Base-by-base conservation (phyloP, 2,888 invertebrate species). In the Pyrrhia umbra region DNA sequence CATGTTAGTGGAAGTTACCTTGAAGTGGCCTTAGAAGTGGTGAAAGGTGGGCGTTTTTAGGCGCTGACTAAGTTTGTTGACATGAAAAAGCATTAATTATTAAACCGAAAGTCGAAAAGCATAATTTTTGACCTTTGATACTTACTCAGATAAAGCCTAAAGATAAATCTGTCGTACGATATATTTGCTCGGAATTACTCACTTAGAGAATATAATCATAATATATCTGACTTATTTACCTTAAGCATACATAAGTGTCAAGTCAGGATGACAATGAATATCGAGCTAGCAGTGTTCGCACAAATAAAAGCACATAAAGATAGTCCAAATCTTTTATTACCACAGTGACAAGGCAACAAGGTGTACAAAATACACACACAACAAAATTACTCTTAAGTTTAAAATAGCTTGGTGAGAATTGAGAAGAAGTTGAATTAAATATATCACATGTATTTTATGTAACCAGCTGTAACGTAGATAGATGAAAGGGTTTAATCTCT, bases 301-400 rank as follows among this genome's bases (percentile, higher is more conserved):
- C 62, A 62, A 77, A 80, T 77, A 73, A 74, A 77, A 73, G 63
- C 71, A 62, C 50, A 15, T 42, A 51, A n/a, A 49, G 15, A 69
- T 6, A 43, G 42, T 54, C 25, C 23, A 66, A 77, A 69, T 45
- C 40, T 47, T 72, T 75, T 74, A 80, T 69, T 78, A 13, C 60
- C 20, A 55, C 42, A 56, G 47, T 52, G 30, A 66, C 57, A 65
- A 43, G 21, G 15, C 47, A 37, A 45, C 10, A n/a, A 34, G 25
- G 40, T 39, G 39, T 25, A 50, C 39, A 37, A 52, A 46, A 57
- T 25, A 47, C 13, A 16, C 2, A 21, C 25, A 39, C 25, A 46
- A 16, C 18, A 43, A 27, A 50, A 50, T 9, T 16, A 23, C 50
- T 57, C n/a, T 61, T 18, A 21, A 15, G 1, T 51, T 25, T 42